Conservation (phyloP, 2,113 vertebrate genomes). For the Lipotes vexillifer region DNA sequence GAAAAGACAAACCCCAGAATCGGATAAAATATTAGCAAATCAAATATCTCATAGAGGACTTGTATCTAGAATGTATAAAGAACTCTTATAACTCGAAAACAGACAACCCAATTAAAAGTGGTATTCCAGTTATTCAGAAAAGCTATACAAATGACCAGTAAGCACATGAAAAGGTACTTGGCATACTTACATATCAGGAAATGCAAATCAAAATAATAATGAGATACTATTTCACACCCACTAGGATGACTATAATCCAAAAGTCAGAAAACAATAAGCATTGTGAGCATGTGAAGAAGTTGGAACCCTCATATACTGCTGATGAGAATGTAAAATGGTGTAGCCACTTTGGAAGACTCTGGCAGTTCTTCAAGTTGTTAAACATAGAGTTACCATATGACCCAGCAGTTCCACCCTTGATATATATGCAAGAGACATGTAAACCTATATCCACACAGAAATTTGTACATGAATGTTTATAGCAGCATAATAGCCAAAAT, state of each 20-base stretch:
- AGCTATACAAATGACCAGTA: neutral
- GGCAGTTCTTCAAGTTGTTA: neutral
- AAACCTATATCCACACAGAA: neutral
- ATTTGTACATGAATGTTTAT: neutral
- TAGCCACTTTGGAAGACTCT: neutral
- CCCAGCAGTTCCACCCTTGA: neutral
- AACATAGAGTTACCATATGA: neutral
- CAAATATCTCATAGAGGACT: neutral
- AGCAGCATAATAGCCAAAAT: neutral
- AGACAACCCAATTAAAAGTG: neutral
- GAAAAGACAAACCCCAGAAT: neutral
- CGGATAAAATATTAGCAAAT: neutral
- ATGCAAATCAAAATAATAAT: neutral
- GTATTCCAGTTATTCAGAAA: neutral
- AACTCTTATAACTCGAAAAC: neutral
- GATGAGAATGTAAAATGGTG: neutral
- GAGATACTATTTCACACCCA: neutral
- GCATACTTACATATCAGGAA: neutral
- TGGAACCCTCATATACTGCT: neutral
- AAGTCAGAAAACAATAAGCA: neutral
- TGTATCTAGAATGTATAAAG: neutral
- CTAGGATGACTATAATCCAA: neutral
- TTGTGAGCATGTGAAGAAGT: neutral
- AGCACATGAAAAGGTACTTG: neutral
- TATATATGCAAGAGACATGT: neutral